Conservation (phyloP, 2,113 vertebrate species). For the Clupea harengus region DNA sequence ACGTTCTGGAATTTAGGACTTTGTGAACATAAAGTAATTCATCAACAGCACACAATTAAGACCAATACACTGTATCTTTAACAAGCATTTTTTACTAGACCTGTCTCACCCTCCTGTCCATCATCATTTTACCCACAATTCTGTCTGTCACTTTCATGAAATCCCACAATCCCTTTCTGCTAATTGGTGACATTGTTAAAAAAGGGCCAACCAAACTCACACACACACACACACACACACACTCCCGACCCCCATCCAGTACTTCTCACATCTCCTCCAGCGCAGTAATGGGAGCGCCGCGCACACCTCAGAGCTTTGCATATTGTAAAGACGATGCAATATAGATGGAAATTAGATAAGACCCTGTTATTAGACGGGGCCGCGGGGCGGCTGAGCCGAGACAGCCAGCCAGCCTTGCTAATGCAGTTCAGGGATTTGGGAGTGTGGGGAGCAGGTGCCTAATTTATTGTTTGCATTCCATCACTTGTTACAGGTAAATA, state of each 20-base stretch:
- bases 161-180: constrained; percentile 1
- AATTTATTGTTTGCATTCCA: constrained; percentile 42
- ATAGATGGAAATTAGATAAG: constrained; percentile 60
- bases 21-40: not conserved
- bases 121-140: not conserved
- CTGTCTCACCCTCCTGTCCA: not conserved
- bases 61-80: not conserved
- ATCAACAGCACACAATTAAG: not conserved
- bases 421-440: constrained; percentile 28
- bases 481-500: constrained; percentile 47
- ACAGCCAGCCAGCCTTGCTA: constrained; percentile 34
- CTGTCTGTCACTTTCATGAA: not conserved
- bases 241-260: constrained; percentile 18
- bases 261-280: constrained; percentile 19
- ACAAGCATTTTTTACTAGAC: not conserved
- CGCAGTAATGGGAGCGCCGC: constrained; percentile 28
- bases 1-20: not conserved
- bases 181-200: constrained; percentile 33
- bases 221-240: not conserved
- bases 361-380: constrained; percentile 47
- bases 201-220: constrained; percentile 25
- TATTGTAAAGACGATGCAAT: constrained; percentile 45
- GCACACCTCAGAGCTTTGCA: constrained; percentile 24
- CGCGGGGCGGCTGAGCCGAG: constrained; percentile 41
- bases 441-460: constrained; percentile 35